Conservation (phyloP, 2,113 vertebrate species). For the Turdus rufiventris region DNA sequence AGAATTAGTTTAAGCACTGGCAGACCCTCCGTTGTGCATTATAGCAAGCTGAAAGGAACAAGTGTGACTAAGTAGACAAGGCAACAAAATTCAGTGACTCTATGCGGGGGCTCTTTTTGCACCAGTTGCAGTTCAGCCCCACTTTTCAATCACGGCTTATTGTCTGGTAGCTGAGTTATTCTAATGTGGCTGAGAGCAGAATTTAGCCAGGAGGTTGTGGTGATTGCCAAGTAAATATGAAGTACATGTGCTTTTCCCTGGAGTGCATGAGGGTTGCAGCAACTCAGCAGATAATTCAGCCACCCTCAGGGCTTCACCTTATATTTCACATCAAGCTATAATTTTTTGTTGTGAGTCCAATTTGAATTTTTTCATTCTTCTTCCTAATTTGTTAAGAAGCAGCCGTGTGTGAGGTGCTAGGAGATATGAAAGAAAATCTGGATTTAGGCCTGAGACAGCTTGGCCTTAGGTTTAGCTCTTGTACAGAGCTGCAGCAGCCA, state of each 20-base stretch:
- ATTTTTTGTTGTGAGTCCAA: neutral
- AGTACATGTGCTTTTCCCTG: neutral
- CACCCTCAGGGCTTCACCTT: neutral
- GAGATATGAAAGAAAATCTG: neutral
- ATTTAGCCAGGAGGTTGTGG: neutral
- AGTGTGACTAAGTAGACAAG: neutral
- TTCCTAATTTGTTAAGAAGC: neutral
- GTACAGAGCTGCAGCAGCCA: fast-evolving
- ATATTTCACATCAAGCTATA: neutral
- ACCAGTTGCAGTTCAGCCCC: neutral
- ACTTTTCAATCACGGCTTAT: neutral
- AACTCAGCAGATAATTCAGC: neutral
- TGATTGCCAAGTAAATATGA: neutral
- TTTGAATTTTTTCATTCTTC: neutral
- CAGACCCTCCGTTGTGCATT: neutral
- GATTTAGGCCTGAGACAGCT: neutral
- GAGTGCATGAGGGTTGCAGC: neutral
- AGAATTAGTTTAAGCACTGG: neutral
- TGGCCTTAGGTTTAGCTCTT: neutral
- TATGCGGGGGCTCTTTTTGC: neutral
- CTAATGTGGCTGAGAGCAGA: neutral
- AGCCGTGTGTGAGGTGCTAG: neutral
- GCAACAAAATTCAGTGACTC: neutral
- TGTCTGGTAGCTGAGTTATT: neutral
- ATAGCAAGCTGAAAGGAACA: neutral